Base-by-base conservation (phyloP, 2,888 invertebrate species). In the Hypercompe scribonia region DNA sequence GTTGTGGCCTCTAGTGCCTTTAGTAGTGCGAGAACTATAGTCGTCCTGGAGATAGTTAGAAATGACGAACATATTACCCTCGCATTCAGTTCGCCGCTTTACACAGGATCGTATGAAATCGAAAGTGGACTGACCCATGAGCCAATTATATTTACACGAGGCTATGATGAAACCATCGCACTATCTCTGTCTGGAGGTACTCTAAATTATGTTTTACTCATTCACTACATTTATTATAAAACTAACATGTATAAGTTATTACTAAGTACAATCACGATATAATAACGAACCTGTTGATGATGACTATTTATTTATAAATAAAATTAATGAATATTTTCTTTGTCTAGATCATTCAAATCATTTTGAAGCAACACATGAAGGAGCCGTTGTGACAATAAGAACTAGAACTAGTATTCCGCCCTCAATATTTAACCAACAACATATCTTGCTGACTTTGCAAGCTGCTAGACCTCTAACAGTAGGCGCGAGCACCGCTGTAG, bases 41-140 rank as follows among this genome's bases (percentile, higher is more conserved):
- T 93, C 36, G 88, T 87, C n/a, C 83, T 94, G 39, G 90, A 91
- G 65, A 90, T 94, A 66, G 84, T 93, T 69, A 93, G 93, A 76
- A 89, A 93, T 33, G 94, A 94, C 72, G 85, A 81, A n/a, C n/a
- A n/a, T n/a, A n/a, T n/a, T n/a, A n/a, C n/a, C 28, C 94, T 94
- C 0, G 84, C 88, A 8, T 94, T 94, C 75, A 89, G 88, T 73
- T 83, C 81, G 42, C 78, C 85, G 21, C 76, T 93, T 54, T 94
- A 94, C 75, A 81, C 76, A 11, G 93, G 92, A 54, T 84, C 81
- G 24, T 94, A 93, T 76, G 84, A 87, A 46, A 42, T 84, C 46
- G 75, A 76, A 15, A 76, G 79, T 24, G 90, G 89, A 24, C 83
- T 94, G 70, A 80, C 54, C 15, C 58, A 91, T n/a, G 90, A 90